Evolutionary conservation across 2,888 invertebrate genomes (phyloP).

Genomic region (Seira sanloemensis): DNA sequence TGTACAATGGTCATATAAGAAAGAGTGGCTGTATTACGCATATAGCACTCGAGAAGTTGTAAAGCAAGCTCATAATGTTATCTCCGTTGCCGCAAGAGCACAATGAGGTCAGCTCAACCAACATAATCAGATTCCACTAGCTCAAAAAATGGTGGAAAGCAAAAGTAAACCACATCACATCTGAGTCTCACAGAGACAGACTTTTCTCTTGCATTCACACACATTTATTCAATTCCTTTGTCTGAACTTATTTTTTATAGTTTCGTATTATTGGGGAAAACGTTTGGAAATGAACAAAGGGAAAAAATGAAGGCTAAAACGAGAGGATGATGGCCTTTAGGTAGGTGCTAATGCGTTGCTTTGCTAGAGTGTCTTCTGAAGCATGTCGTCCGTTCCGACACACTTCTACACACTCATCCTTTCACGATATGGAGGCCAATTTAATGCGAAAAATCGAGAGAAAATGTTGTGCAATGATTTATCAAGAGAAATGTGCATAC

Average conservation of each 20-base stretch:
- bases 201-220: neutral
- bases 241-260: neutral
- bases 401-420: neutral
- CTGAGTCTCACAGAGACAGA: neutral
- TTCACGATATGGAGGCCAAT: neutral
- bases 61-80: conserved; percentile 18
- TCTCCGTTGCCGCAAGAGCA: conserved; percentile 23
- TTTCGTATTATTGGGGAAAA: neutral
- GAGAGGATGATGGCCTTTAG: neutral
- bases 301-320: neutral
- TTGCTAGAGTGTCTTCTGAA: too few relatives aligned
- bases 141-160: conserved; percentile 39
- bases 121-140: conserved; percentile 43
- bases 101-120: conserved; percentile 33
- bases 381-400: neutral
- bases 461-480: neutral
- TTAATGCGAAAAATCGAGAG: neutral
- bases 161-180: conserved; percentile 41
- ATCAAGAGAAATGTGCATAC: neutral
- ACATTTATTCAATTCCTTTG: neutral
- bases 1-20: neutral
- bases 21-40: neutral
- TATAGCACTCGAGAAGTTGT: too few relatives aligned
- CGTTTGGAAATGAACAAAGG: neutral
- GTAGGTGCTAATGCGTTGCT: neutral